phyloP scores from a whole-genome alignment of 1,140 invertebrate genomes.

The Drosophila aff. region DNA sequence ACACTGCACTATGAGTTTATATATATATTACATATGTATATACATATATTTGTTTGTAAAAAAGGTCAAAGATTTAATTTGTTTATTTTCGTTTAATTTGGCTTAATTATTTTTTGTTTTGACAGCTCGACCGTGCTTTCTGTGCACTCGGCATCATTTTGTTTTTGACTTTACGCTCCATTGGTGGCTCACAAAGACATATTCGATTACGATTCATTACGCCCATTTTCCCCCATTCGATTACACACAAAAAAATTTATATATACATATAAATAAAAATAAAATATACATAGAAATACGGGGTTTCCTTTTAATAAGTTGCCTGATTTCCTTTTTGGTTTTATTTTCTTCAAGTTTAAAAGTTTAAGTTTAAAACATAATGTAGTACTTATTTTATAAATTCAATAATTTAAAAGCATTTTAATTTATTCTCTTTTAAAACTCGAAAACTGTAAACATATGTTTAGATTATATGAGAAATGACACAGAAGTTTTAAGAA shows the following conservation, averaged over 20 bases:
- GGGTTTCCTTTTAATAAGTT: neutral
- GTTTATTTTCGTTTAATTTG: slow-evolving; percentile 30
- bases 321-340: neutral
- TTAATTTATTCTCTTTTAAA: too few species aligned
- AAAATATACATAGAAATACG: neutral
- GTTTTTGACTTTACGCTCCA: slow-evolving; percentile 51
- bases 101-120: slow-evolving; percentile 54
- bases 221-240: slow-evolving; percentile 11
- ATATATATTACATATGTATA: too few species aligned
- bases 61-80: slow-evolving; percentile 41
- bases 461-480: too few species aligned
- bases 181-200: slow-evolving; percentile 36
- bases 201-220: slow-evolving; percentile 28
- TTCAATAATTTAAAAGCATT: too few species aligned
- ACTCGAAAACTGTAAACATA: too few species aligned
- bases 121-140: slow-evolving; percentile 29
- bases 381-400: too few species aligned
- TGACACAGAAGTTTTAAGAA: too few species aligned
- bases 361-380: too few species aligned
- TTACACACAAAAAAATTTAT: slow-evolving; percentile 3
- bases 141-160: slow-evolving; percentile 16
- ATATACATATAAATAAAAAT: neutral
- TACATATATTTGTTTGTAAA: neutral
- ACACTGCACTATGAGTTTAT: slow-evolving; percentile 3
- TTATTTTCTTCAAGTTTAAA: neutral